Evolutionary conservation across 2,888 invertebrate genomes (phyloP).

Genomic region (Xanthia icteritia): DNA sequence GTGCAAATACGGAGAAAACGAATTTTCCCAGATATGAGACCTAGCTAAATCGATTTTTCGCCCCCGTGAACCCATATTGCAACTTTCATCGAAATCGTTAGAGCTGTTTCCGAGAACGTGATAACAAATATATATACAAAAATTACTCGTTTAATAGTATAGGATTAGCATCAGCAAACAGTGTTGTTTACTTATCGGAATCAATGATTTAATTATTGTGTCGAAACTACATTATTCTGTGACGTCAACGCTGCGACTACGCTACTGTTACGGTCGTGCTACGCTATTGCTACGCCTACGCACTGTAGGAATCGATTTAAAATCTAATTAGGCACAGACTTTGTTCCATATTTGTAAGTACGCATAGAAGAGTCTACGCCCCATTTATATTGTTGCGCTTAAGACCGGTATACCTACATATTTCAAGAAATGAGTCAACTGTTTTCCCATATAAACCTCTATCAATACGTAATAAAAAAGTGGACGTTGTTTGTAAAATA

Average conservation of each 20-base stretch:
- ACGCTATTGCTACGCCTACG: neutral
- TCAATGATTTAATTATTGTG: neutral
- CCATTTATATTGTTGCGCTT: neutral
- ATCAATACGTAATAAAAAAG: constrained; percentile 27
- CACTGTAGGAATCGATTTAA: neutral
- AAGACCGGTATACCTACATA: constrained; percentile 6
- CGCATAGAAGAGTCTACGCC: neutral
- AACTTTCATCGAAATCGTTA: too few species aligned
- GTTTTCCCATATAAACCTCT: constrained; percentile 10
- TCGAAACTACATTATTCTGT: neutral
- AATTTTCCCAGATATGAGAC: too few species aligned
- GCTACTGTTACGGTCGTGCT: neutral
- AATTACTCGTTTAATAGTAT: too few species aligned
- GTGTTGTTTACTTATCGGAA: neutral
- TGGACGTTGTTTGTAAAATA: constrained; percentile 7
- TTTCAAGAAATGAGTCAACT: constrained; percentile 47
- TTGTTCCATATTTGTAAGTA: constrained; percentile 4
- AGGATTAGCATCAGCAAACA: neutral
- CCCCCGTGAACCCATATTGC: too few species aligned
- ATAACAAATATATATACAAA: too few species aligned
- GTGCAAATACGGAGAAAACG: too few species aligned
- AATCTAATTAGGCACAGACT: neutral
- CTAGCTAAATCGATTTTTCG: too few species aligned
- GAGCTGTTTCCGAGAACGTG: too few species aligned
- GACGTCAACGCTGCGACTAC: neutral